These are phyloP conservation scores for Xyrauchen texanus DNA, from an alignment of 2,113 vertebrate genomes.

Conservation along the genomic window DNA sequence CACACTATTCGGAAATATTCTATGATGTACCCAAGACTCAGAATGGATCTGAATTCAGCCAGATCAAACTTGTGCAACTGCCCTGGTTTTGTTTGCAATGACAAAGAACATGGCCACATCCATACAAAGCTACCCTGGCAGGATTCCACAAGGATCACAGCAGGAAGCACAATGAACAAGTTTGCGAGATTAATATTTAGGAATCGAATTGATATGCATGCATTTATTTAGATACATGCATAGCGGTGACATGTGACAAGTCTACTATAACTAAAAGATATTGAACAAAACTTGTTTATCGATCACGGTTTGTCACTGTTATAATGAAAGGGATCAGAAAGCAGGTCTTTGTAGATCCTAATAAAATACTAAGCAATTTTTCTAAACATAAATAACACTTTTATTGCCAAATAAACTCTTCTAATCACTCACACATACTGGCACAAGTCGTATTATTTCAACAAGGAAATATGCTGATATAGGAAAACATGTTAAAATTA, in stretches of 20 bases:
- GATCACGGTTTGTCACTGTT: too few species aligned
- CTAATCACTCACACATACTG: conserved; percentile 62
- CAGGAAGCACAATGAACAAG: neutral
- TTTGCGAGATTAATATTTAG: neutral
- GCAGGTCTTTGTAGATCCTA: neutral
- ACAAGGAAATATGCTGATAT: conserved; percentile 43
- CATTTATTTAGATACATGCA: conserved; percentile 47
- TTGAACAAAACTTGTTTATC: conserved; percentile 18
- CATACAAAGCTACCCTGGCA: conserved; percentile 1
- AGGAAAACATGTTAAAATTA: conserved; percentile 17
- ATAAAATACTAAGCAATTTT: neutral
- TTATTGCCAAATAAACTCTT: conserved; percentile 73
- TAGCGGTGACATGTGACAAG: conserved; percentile 21
- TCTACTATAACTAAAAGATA: too few species aligned
- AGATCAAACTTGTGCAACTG: conserved; percentile 4
- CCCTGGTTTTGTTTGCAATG: neutral
- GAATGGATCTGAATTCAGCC: conserved; percentile 1
- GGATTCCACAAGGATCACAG: neutral
- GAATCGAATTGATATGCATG: conserved; percentile 45
- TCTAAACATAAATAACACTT: conserved; percentile 56
- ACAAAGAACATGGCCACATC: conserved; percentile 17
- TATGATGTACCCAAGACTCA: neutral
- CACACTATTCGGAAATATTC: conserved; percentile 35
- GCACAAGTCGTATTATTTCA: conserved; percentile 57
- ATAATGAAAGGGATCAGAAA: neutral